phyloP scores from a whole-genome alignment of 2,797 vertebrate genomes.

The Forpus xanthops region DNA sequence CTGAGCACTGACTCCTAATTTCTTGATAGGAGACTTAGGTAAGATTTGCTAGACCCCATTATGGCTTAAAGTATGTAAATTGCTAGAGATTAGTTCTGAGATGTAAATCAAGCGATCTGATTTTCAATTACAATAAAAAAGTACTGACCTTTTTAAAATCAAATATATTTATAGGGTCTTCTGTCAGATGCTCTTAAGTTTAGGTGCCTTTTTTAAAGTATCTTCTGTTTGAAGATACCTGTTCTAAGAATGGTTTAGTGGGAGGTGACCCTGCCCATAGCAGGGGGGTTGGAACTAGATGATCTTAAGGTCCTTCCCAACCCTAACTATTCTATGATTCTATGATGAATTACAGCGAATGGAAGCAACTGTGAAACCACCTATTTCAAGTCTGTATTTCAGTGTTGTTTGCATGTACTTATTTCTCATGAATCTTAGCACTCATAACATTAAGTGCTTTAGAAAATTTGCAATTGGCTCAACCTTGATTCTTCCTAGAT shows the following conservation, averaged over 20 bases:
- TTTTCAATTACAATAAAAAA: neutral
- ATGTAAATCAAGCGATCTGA: neutral
- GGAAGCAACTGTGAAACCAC: neutral
- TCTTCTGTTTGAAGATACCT: neutral
- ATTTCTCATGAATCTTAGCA: neutral
- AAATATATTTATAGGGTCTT: neutral
- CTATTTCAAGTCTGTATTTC: neutral
- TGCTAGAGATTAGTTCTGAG: neutral
- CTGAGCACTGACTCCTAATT: rapidly evolving
- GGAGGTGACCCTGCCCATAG: too few species aligned
- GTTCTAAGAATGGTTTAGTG: neutral
- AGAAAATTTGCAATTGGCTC: neutral
- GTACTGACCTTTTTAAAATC: neutral
- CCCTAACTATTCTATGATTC: too few species aligned
- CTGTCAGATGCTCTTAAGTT: neutral
- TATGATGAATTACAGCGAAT: neutral
- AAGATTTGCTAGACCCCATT: neutral
- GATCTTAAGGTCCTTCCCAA: too few species aligned
- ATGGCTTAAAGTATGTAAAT: neutral
- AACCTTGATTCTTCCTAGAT: neutral
- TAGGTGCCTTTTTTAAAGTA: neutral
- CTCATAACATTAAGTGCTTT: neutral
- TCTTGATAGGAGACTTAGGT: neutral
- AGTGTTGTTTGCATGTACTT: neutral
- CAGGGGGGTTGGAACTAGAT: too few species aligned